Conservation (phyloP, 2,888 invertebrate species). For the Drosophila picticornis region DNA sequence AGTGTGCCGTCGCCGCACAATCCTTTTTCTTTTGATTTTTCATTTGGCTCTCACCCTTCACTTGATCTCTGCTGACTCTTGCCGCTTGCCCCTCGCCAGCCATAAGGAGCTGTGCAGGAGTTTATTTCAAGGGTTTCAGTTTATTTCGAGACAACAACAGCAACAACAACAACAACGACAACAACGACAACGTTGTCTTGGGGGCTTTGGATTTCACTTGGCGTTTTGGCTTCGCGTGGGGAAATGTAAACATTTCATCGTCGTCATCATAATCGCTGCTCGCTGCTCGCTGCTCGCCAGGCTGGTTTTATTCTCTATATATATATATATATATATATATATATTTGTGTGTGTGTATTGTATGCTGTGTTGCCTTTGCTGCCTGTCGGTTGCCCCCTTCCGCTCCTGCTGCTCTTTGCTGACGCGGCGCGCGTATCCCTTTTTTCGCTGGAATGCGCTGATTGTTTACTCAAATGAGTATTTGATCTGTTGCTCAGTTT, state of each 20-base stretch:
- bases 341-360: conserved; percentile 15
- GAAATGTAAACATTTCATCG: conserved; percentile 78
- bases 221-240: conserved; percentile 68
- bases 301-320: conserved; percentile 35
- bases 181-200: conserved; percentile 27
- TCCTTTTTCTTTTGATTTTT: conserved; percentile 77
- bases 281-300: conserved; percentile 33
- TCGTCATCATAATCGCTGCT: conserved; percentile 67
- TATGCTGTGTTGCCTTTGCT: conserved; percentile 11
- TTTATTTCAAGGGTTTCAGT: conserved; percentile 70
- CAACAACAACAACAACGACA: conserved; percentile 8
- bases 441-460: conserved; percentile 72
- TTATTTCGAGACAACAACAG: conserved; percentile 48
- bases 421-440: conserved; percentile 66
- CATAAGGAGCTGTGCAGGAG: conserved; percentile 67
- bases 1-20: conserved; percentile 47
- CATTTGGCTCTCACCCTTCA: conserved; percentile 69
- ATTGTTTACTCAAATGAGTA: conserved; percentile 76
- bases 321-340: conserved; percentile 13
- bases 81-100: conserved; percentile 34
- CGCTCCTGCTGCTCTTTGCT: conserved; percentile 19
- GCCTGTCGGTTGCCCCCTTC: neutral
- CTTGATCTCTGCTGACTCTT: conserved; percentile 70
- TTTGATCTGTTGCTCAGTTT: conserved; percentile 67
- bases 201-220: conserved; percentile 74